Percentiles rank a stretch among this genome's conserved stretches.
Conservation (phyloP, 2,888 invertebrate genomes). For the Yponomeuta malinellus region DNA sequence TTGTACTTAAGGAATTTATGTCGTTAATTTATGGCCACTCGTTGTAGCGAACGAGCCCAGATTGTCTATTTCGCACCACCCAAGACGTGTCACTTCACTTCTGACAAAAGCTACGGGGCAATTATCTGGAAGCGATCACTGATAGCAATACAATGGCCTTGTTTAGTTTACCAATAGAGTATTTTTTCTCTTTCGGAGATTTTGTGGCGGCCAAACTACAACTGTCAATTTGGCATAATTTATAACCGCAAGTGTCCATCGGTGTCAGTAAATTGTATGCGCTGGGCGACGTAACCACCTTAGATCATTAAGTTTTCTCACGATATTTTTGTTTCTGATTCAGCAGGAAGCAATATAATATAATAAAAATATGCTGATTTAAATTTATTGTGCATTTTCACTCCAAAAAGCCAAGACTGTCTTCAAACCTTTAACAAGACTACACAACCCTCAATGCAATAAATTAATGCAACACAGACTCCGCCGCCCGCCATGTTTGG, state of each 20-base stretch:
- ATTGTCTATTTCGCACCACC: slow-evolving; percentile 10
- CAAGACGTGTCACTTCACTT: background rate
- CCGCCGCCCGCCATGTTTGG: slow-evolving; percentile 4
- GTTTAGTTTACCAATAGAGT: no score
- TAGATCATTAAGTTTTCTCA: no score
- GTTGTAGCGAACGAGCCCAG: background rate
- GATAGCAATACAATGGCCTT: no score
- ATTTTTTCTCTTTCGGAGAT: no score
- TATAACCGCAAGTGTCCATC: no score
- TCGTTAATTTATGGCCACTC: slow-evolving; percentile 24
- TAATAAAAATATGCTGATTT: no score
- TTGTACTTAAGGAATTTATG: slow-evolving; percentile 28
- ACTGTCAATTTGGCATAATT: no score
- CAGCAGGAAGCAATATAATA: no score
- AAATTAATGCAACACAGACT: background rate
- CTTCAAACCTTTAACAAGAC: background rate
- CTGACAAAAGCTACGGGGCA: background rate
- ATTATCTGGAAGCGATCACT: background rate
- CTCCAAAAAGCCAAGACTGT: background rate
- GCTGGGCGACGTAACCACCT: no score
- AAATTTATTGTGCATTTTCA: background rate
- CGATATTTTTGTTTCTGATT: no score
- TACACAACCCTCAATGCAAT: background rate
- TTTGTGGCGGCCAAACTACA: no score
- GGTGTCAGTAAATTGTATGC: no score